These are phyloP conservation scores for Psylliodes chrysocephalus DNA, from an alignment of 2,888 invertebrate genomes.

Conservation along the genomic window DNA sequence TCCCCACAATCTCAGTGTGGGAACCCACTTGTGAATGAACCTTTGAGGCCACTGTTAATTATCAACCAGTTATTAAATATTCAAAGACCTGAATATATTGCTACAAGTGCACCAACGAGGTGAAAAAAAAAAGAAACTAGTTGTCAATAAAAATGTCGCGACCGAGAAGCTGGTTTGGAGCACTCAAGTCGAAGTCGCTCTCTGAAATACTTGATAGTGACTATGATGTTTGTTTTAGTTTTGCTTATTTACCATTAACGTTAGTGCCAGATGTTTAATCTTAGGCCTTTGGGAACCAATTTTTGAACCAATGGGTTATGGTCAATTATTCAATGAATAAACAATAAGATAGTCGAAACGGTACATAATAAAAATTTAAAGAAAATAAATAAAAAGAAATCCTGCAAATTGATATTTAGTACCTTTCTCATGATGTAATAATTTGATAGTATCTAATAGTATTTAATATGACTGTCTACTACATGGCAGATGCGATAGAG, in stretches of 20 bases:
- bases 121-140: slow-evolving; percentile 34
- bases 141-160: slow-evolving; percentile 39
- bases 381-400: no score
- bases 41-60: slow-evolving; percentile 60
- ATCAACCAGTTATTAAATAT: slow-evolving; percentile 59
- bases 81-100: slow-evolving; percentile 47
- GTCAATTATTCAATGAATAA: no score
- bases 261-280: no score
- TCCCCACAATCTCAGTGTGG: slow-evolving; percentile 54
- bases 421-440: no score
- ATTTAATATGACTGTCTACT: no score
- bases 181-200: not conserved
- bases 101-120: slow-evolving; percentile 25
- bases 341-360: no score
- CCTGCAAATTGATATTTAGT: no score
- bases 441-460: no score
- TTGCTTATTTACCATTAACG: not conserved
- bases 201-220: not conserved
- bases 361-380: no score
- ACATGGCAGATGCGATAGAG: no score
- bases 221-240: not conserved
- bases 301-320: no score
- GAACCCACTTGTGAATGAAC: slow-evolving; percentile 61
- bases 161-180: slow-evolving; percentile 29
- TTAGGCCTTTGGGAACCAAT: no score